These are phyloP conservation scores for Choristoneura fumiferana DNA, from an alignment of 1,140 invertebrate genomes.

Conservation along the genomic window DNA sequence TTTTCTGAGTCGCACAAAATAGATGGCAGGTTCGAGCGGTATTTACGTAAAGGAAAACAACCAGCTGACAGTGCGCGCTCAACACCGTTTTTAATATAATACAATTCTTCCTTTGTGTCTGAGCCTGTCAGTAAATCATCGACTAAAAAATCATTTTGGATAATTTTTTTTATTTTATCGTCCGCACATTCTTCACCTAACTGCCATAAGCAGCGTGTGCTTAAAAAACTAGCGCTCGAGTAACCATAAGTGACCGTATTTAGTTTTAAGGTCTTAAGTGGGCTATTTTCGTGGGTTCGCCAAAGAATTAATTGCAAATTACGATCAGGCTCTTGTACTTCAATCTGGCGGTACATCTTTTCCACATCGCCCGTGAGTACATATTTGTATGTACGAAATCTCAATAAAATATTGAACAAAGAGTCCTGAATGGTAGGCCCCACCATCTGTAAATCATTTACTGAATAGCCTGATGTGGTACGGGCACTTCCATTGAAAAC, in stretches of 20 bases:
- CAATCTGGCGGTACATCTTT: conserved; percentile 4
- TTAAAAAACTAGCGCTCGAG: neutral
- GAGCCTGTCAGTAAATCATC: conserved; percentile 1
- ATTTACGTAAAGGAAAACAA: conserved; percentile 14
- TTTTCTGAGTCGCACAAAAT: neutral
- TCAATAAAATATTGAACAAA: neutral
- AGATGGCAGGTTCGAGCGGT: neutral
- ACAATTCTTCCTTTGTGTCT: conserved; percentile 21
- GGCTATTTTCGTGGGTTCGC: neutral
- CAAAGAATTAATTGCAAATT: conserved; percentile 8
- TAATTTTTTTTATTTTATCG: neutral
- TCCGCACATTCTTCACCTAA: neutral
- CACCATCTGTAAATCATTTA: neutral
- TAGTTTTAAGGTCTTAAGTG: neutral
- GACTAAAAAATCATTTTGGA: conserved; percentile 8
- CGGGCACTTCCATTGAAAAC: too few species aligned
- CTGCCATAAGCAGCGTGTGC: neutral
- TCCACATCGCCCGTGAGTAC: neutral
- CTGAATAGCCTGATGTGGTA: too few species aligned
- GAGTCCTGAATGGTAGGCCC: neutral
- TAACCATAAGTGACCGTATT: conserved; percentile 3
- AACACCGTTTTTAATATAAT: neutral
- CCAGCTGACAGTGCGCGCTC: neutral
- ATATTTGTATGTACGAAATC: neutral
- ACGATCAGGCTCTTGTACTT: neutral